Conservation (phyloP, 2,113 vertebrate species). For the Entelurus aequoreus region DNA sequence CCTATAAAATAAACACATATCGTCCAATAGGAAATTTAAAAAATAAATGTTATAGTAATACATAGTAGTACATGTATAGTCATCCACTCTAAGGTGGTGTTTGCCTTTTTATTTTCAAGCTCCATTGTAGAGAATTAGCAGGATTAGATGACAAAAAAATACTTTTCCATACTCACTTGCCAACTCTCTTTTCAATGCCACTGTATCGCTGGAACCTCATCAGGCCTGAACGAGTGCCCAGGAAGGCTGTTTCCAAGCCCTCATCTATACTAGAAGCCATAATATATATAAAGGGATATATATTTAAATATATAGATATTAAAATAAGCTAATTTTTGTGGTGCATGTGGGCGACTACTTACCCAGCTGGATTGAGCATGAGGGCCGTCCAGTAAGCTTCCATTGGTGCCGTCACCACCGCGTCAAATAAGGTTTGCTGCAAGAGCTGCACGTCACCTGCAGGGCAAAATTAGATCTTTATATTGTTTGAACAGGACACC, state of each 20-base stretch:
- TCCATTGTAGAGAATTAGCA: too few species aligned
- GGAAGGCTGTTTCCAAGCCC: constrained; percentile 81
- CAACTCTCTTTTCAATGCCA: constrained; percentile 81
- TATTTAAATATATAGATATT: background rate
- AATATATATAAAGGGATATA: background rate
- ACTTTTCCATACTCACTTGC: constrained; percentile 72
- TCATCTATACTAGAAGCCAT: constrained; percentile 60
- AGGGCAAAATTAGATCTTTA: background rate
- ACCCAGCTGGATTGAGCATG: constrained; percentile 83
- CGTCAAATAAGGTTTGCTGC: constrained; percentile 86
- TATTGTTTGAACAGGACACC: too few species aligned
- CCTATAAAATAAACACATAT: too few species aligned
- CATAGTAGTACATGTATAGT: too few species aligned
- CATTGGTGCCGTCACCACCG: constrained; percentile 92
- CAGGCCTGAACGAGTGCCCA: constrained; percentile 90
- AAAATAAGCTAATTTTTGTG: background rate
- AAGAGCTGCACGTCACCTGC: constrained; percentile 84
- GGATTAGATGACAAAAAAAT: background rate
- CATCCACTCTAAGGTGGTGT: too few species aligned
- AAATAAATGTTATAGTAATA: too few species aligned
- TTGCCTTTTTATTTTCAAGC: too few species aligned
- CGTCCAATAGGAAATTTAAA: too few species aligned
- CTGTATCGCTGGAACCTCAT: constrained; percentile 78
- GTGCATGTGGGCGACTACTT: constrained; percentile 25
- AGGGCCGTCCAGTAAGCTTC: constrained; percentile 94